Percentiles rank a stretch among this genome's conserved stretches.
Conservation (phyloP, 2,888 invertebrate genomes). For the Spodoptera littoralis region DNA sequence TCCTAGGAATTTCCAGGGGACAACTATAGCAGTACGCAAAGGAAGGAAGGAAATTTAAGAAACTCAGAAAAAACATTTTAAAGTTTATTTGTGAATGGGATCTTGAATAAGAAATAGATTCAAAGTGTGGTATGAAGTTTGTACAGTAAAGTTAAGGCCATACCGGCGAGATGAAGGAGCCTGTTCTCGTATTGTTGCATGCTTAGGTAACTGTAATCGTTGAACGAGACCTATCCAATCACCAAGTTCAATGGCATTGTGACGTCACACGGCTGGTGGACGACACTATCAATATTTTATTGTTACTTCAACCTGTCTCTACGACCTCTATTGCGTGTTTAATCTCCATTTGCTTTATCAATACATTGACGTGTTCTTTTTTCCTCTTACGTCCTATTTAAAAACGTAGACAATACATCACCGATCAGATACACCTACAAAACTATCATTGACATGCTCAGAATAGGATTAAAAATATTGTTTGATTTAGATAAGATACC, state of each 20-base stretch:
- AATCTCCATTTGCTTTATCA: slow-evolving; percentile 43
- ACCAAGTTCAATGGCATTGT: slow-evolving; percentile 20
- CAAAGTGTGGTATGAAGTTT: no score
- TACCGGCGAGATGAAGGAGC: no score
- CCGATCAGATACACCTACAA: slow-evolving; percentile 38
- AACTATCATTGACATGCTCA: slow-evolving; percentile 46
- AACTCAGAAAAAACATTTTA: no score
- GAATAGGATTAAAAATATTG: slow-evolving; percentile 43
- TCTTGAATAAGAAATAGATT: no score
- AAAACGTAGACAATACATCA: slow-evolving; percentile 44
- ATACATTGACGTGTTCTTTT: slow-evolving; percentile 36
- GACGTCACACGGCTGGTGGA: slow-evolving; percentile 13
- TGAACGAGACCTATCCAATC: slow-evolving; percentile 15
- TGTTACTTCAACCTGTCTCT: slow-evolving; percentile 31
- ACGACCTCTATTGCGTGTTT: slow-evolving; percentile 44
- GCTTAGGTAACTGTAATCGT: slow-evolving; percentile 1
- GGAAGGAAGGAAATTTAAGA: no score
- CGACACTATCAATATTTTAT: slow-evolving; percentile 25
- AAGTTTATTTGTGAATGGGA: no score
- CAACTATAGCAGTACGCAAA: no score
- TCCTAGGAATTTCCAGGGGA: no score
- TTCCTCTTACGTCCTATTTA: slow-evolving; percentile 33
- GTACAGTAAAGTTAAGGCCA: no score
- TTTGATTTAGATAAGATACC: slow-evolving; percentile 46
- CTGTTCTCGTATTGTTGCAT: no score